A percentile compares a stretch with the other conserved stretches of the same genome.
Evolutionary conservation across 2,797 vertebrate species (phyloP).

Genomic region (Lacerta viridis): DNA sequence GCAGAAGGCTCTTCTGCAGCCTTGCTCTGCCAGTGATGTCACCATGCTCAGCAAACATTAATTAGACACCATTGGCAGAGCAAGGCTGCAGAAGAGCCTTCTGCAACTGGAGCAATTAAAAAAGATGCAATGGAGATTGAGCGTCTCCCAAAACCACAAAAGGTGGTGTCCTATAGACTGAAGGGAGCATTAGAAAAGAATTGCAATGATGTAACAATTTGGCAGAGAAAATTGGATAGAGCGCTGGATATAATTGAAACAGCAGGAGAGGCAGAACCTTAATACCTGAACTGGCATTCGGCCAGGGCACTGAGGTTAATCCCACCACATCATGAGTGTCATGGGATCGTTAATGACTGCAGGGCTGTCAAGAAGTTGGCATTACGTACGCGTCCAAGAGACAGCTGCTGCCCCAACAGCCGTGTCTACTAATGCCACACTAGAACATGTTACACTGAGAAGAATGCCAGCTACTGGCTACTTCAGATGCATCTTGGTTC

Average conservation of each 20-base stretch:
- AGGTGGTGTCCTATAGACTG: background rate
- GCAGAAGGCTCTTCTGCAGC: background rate
- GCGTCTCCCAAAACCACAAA: background rate
- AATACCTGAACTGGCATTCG: background rate
- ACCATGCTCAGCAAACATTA: background rate
- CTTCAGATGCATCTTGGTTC: background rate
- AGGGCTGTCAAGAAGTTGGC: background rate
- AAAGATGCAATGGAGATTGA: no score
- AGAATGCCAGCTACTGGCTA: background rate
- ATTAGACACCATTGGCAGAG: background rate
- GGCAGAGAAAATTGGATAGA: slow-evolving; percentile 1
- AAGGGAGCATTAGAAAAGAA: background rate
- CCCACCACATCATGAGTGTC: background rate
- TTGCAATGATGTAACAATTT: background rate
- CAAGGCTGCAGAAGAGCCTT: background rate
- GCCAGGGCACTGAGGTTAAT: slow-evolving; percentile 10
- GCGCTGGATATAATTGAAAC: background rate
- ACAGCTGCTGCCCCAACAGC: background rate
- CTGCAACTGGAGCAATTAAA: background rate
- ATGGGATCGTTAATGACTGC: background rate
- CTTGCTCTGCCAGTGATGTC: background rate
- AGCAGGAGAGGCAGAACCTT: background rate
- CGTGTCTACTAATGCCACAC: background rate
- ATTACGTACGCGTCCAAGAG: background rate
- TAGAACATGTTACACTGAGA: background rate